Evolutionary conservation across 2,888 invertebrate genomes (phyloP).

Genomic region (Caenorhabditis sulstoni): DNA sequence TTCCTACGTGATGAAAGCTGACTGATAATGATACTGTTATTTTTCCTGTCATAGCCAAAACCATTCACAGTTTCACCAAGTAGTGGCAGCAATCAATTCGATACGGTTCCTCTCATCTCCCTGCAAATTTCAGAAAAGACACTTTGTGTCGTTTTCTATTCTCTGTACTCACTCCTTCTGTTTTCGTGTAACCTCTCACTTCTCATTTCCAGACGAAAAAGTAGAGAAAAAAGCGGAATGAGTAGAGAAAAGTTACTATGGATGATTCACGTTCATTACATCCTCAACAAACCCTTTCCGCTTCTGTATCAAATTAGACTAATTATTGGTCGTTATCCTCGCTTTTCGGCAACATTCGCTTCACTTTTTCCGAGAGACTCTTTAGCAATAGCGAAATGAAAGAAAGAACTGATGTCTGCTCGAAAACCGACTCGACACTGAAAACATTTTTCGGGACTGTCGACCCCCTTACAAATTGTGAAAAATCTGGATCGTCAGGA

Average conservation of each 20-base stretch:
- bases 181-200: not conserved
- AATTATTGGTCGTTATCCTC: constrained; percentile 39
- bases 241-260: not conserved
- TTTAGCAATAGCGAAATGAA: not conserved
- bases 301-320: constrained; percentile 32
- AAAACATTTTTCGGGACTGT: too few relatives aligned
- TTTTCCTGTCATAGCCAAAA: too few relatives aligned
- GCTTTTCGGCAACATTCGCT: constrained; percentile 37
- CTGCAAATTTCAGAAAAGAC: too few relatives aligned
- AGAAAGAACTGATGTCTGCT: not conserved
- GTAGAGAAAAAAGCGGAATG: not conserved
- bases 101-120: too few relatives aligned
- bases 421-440: too few relatives aligned
- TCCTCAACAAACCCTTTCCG: constrained; percentile 11
- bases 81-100: too few relatives aligned
- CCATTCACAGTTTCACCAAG: too few relatives aligned
- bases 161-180: not conserved
- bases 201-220: not conserved
- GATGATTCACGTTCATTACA: constrained; percentile 47
- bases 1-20: too few relatives aligned
- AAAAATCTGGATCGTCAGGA: too few relatives aligned
- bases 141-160: too few relatives aligned
- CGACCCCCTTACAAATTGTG: too few relatives aligned
- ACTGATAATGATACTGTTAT: too few relatives aligned
- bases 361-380: constrained; percentile 21